A percentile compares a stretch with the other conserved stretches of the same genome.
Evolutionary conservation across 2,113 vertebrate species (phyloP).

Genomic region (Oreotragus oreotragus): DNA sequence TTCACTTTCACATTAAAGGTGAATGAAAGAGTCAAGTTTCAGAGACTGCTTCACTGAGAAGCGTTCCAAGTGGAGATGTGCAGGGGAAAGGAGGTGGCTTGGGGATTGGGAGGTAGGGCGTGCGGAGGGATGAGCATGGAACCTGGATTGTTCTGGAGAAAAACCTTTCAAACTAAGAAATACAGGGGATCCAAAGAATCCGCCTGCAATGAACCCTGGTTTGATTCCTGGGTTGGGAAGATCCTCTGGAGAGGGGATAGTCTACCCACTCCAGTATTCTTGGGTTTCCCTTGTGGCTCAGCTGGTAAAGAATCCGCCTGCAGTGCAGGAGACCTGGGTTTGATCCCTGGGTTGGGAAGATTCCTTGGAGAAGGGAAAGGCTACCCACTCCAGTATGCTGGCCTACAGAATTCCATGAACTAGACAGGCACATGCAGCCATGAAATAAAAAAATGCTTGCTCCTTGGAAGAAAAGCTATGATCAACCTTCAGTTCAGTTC

Average conservation of each 20-base stretch:
- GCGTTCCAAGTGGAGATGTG: no score
- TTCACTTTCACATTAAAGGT: no score
- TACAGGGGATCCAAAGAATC: no score
- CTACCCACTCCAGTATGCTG: neutral
- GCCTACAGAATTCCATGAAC: neutral
- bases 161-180: no score
- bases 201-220: accelerated
- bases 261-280: neutral
- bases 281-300: neutral
- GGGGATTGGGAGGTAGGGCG: no score
- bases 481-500: neutral
- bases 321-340: neutral
- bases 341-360: neutral
- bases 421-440: neutral
- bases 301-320: neutral
- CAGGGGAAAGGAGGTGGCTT: no score
- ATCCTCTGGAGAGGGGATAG: neutral
- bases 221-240: neutral
- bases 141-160: no score
- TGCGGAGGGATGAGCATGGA: no score
- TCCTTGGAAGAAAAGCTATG: neutral
- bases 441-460: neutral
- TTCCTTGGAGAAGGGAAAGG: neutral
- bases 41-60: no score
- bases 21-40: no score